Evolutionary conservation across 2,113 vertebrate genomes (phyloP).

Genomic region (Eublepharis macularius): DNA sequence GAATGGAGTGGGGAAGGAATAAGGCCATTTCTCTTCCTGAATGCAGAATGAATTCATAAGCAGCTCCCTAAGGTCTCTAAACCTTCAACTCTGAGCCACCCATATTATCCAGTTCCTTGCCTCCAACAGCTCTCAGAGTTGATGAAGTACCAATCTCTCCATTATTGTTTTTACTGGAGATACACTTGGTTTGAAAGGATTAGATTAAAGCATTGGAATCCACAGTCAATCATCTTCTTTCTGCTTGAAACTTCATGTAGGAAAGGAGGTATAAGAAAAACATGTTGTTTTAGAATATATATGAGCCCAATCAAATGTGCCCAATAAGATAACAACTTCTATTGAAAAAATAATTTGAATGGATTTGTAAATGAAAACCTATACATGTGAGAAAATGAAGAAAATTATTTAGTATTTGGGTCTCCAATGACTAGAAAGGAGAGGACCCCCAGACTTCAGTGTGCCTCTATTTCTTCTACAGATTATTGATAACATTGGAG

Average conservation of each 20-base stretch:
- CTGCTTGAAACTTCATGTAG: neutral
- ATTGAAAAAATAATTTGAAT: neutral
- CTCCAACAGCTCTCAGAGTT: too few species aligned
- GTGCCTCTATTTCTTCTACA: neutral
- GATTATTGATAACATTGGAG: neutral
- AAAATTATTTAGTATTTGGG: neutral
- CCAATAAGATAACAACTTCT: neutral
- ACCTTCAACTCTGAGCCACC: neutral
- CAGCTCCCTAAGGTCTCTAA: neutral
- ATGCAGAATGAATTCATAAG: neutral
- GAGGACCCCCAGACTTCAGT: neutral
- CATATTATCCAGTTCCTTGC: too few species aligned
- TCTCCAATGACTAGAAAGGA: neutral
- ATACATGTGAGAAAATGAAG: neutral
- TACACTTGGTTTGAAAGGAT: neutral
- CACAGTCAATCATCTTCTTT: neutral
- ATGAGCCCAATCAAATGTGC: neutral
- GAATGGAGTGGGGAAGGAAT: neutral
- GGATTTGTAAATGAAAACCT: neutral
- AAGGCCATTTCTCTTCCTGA: neutral
- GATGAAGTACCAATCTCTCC: too few species aligned
- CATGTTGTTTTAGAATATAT: neutral
- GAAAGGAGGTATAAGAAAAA: neutral
- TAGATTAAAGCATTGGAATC: neutral
- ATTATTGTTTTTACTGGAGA: neutral